These are phyloP conservation scores for Athene noctua DNA, from an alignment of 2,113 vertebrate genomes.

Conservation along the genomic window DNA sequence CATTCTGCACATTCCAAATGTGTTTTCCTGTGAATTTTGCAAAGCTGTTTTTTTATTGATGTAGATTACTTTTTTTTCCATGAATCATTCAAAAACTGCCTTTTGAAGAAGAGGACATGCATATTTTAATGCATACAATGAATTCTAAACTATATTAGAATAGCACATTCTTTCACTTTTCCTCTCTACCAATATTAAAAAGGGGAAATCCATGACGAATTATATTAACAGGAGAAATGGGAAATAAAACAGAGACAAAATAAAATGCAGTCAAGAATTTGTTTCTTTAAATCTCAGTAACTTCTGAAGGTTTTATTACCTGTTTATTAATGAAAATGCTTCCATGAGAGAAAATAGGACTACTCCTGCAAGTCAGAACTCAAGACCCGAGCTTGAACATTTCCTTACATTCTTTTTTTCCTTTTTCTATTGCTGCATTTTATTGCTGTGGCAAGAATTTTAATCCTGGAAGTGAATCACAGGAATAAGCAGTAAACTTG, in stretches of 20 bases:
- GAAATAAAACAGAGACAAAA: background rate
- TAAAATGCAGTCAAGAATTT: background rate
- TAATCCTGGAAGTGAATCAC: background rate
- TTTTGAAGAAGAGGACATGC: constrained; percentile 41
- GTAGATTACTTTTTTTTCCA: constrained; percentile 57
- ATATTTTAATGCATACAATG: constrained; percentile 52
- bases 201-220: background rate
- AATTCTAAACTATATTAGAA: constrained; percentile 21
- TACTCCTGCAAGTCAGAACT: background rate
- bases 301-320: background rate
- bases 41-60: constrained; percentile 37
- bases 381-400: background rate
- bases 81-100: constrained; percentile 41
- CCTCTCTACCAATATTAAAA: background rate
- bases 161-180: background rate
- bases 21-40: background rate
- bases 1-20: background rate
- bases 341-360: background rate
- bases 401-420: background rate
- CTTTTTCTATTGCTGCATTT: background rate
- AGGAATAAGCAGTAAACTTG: background rate
- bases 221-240: background rate
- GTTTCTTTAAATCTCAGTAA: background rate
- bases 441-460: background rate
- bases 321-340: background rate